Percentiles rank a stretch among this genome's conserved stretches.
These are phyloP conservation scores for Daboia siamensis DNA, from an alignment of 2,113 vertebrate genomes.

Conservation along the genomic window DNA sequence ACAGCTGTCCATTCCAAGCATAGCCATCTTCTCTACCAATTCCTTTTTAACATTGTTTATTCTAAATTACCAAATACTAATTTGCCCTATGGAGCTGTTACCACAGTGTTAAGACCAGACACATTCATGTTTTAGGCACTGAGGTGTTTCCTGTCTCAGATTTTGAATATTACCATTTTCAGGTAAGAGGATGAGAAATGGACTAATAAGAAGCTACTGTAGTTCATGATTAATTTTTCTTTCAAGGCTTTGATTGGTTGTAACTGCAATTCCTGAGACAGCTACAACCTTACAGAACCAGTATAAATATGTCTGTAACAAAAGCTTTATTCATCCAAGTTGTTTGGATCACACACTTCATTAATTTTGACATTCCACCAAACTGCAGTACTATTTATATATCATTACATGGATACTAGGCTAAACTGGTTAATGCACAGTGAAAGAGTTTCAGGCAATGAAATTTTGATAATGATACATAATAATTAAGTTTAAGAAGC, in stretches of 20 bases:
- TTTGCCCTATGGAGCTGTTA: neutral
- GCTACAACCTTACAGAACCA: neutral
- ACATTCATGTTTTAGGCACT: neutral
- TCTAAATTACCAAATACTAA: neutral
- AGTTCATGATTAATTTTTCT: neutral
- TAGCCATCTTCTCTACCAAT: neutral
- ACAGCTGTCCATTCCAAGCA: neutral
- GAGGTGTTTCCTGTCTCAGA: neutral
- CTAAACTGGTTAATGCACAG: neutral
- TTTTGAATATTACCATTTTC: neutral
- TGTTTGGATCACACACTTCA: neutral
- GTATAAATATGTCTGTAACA: neutral
- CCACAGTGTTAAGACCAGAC: neutral
- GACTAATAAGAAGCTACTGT: neutral
- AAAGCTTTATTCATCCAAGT: constrained; percentile 8
- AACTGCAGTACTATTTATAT: neutral
- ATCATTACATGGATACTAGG: neutral
- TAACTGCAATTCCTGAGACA: neutral
- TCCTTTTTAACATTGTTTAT: neutral
- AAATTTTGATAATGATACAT: neutral
- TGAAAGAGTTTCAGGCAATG: neutral
- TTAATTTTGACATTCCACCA: neutral
- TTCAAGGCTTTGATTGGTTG: neutral
- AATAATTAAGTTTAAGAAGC: neutral
- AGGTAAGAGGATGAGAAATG: neutral